Evolutionary conservation across 2,113 vertebrate species (phyloP), one percentile per base, ranked within the genome.

Genomic region (Sterrhoptilus dennistouni): DNA sequence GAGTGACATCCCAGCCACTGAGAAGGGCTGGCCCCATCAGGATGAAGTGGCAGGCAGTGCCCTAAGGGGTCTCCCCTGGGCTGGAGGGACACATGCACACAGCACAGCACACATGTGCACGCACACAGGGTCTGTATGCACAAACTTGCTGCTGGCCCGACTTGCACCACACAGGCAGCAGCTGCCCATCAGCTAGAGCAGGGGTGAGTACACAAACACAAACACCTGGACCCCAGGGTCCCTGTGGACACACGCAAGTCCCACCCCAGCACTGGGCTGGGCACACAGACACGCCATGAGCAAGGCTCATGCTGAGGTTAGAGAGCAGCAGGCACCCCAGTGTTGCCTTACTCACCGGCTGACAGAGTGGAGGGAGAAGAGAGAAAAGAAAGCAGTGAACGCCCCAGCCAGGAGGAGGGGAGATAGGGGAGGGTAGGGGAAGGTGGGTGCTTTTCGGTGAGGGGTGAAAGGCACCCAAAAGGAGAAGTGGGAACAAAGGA

Each of bases 261-360:
- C 47, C 87, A 97, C 87, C 95, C 94, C 91, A 89, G 87, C 44
- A 44, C 53, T 6, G 38, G 27, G 82, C 84, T 85, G 93, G 95
- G 93, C 95, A 96, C 66, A 2, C 87, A 47, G 54, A 80, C 79
- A 91, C 18, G 1, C 75, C 0, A 66, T 89, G 89, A 95, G 70
- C 87, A 87, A 87, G 94, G 93, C 57, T 94, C 95, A 94, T 96
- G 95, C 96, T 85, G 82, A 94, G 74, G 90, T 95, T 95, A 96
- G 92, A 91, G 45, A 94, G 59, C 54, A 64, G 66, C 70, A 83
- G 75, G 76, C 95, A 93, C 66, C 64, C 89, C 87, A 70, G 33
- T 8, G 47, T 31, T 3, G 11, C 92, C 93, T 85, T 97, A 97
- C 96, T 96, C 95, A 97, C 96, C 95, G 92, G 96, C 95, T 97